These are phyloP conservation scores for Sebastes schlegelii DNA, from an alignment of 2,113 vertebrate genomes.

Conservation along the genomic window DNA sequence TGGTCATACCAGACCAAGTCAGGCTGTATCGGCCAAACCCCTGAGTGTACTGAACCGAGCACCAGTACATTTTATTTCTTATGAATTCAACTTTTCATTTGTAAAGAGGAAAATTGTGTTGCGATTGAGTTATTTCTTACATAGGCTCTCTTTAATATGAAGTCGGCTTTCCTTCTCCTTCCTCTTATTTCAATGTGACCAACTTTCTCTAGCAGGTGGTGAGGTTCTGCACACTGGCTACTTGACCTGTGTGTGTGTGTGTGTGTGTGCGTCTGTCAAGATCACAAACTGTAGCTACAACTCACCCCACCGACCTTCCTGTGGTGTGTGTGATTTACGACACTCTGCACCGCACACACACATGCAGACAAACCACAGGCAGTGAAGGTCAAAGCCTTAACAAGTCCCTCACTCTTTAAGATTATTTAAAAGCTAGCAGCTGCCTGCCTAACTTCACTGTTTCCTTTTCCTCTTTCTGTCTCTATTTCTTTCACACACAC, in stretches of 20 bases:
- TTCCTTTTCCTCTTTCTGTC: slow-evolving; percentile 32
- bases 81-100: not conserved
- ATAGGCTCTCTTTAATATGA: not conserved
- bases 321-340: slow-evolving; percentile 56
- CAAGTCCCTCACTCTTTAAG: slow-evolving; percentile 32
- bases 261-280: slow-evolving; percentile 47
- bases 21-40: not conserved
- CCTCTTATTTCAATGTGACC: slow-evolving; percentile 42
- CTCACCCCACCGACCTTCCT: slow-evolving; percentile 42
- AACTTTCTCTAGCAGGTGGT: slow-evolving; percentile 35
- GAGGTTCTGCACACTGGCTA: slow-evolving; percentile 18
- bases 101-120: not conserved
- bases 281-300: slow-evolving; percentile 47
- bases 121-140: not conserved
- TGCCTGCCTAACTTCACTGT: slow-evolving; percentile 24
- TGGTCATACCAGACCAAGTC: not conserved
- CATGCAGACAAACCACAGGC: slow-evolving; percentile 36
- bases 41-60: not conserved
- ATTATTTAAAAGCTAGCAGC: slow-evolving; percentile 44
- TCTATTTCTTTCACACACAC: not conserved
- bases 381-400: slow-evolving; percentile 53
- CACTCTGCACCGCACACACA: slow-evolving; percentile 27
- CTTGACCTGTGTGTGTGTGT: slow-evolving; percentile 56
- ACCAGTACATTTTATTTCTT: not conserved
- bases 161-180: slow-evolving; percentile 3